phyloP scores from a whole-genome alignment of 1,140 invertebrate genomes.

The Pseudomyrmex cubaensis region DNA sequence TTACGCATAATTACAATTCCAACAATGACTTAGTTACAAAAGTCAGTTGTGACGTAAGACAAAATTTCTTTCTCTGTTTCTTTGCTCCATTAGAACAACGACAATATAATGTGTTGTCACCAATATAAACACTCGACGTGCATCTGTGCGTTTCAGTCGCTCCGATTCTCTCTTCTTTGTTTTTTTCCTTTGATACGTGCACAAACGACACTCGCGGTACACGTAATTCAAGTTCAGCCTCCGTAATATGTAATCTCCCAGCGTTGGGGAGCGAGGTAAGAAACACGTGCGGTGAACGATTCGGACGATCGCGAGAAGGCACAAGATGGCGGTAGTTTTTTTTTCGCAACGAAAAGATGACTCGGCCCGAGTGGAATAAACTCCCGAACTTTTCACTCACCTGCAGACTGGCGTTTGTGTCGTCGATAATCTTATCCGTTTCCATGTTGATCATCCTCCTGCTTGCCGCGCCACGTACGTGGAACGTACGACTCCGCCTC shows the following conservation, averaged over 20 bases:
- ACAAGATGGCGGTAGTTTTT: constrained; percentile 79
- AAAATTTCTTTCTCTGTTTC: background rate
- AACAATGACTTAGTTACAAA: background rate
- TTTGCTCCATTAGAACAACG: background rate
- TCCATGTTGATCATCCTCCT: constrained; percentile 88
- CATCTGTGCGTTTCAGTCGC: background rate
- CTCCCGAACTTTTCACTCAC: constrained; percentile 75
- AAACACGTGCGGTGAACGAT: constrained; percentile 27
- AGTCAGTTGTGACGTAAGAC: background rate
- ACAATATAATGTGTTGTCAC: constrained; percentile 2
- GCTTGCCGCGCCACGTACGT: constrained; percentile 27
- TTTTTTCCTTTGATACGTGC: background rate
- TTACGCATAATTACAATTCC: background rate
- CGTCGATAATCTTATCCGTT: constrained; percentile 88
- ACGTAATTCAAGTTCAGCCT: background rate
- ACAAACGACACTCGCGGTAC: background rate
- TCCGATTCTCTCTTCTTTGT: background rate
- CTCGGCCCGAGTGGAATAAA: constrained; percentile 20
- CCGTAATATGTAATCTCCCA: background rate
- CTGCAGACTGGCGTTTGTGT: constrained; percentile 87
- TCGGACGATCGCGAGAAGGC: constrained; percentile 63
- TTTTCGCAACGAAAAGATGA: constrained; percentile 59
- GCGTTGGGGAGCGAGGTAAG: background rate
- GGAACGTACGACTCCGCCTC: background rate
- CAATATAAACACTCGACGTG: constrained; percentile 30